Percentiles rank a stretch among this genome's conserved stretches.
These are phyloP conservation scores for Rotaria magnacalcarata DNA, from an alignment of 2,888 invertebrate species.

Conservation along the genomic window DNA sequence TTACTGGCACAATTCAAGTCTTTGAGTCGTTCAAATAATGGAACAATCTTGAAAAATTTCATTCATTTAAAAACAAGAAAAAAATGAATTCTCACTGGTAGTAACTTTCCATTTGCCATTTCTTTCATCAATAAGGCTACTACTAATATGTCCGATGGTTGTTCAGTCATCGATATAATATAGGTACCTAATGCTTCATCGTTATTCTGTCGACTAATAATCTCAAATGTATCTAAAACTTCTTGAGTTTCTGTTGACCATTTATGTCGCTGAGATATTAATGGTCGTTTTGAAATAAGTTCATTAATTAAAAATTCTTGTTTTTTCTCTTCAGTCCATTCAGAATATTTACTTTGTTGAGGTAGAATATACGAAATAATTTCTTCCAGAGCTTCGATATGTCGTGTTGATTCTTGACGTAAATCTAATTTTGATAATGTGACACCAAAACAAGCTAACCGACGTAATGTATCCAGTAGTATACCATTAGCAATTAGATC, in stretches of 20 bases:
- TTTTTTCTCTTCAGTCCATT: conserved; percentile 29
- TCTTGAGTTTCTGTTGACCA: background rate
- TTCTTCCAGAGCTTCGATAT: background rate
- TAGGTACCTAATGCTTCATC: background rate
- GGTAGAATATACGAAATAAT: background rate
- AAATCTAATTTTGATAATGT: conserved; percentile 17
- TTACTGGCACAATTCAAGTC: conserved; percentile 3
- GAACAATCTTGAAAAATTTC: background rate
- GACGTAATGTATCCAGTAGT: conserved; percentile 9
- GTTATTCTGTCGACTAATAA: background rate
- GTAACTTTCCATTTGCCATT: background rate
- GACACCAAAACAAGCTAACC: conserved; percentile 25
- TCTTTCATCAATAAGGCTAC: conserved; percentile 33
- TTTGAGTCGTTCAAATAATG: conserved; percentile 4
- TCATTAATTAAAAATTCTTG: conserved; percentile 30
- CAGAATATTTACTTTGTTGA: background rate
- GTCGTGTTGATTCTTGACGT: conserved; percentile 34
- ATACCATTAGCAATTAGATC: conserved; percentile 19
- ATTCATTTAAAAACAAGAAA: no score
- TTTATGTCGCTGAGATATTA: background rate
- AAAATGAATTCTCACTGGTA: background rate
- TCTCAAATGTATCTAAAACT: conserved; percentile 10
- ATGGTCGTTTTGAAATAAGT: conserved; percentile 9
- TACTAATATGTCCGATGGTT: background rate
- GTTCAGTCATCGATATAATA: conserved; percentile 24